Percentiles rank a stretch among this genome's conserved stretches.
phyloP scores from a whole-genome alignment of 1,140 invertebrate species.

The Bombyx mandarina region DNA sequence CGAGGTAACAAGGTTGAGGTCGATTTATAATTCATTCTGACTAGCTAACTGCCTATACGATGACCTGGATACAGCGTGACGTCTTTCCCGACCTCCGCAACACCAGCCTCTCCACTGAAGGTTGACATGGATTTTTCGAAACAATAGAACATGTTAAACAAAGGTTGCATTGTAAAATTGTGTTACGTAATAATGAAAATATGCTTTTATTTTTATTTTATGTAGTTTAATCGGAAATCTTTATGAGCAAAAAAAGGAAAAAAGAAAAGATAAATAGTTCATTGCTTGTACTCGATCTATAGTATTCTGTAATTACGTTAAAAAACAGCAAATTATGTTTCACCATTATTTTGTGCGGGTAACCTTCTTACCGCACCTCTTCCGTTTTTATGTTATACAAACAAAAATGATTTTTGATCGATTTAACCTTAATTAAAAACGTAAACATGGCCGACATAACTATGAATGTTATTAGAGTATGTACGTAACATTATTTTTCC shows the following conservation, averaged over 20 bases:
- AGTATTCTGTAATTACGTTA: no score
- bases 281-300: no score
- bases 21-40: neutral
- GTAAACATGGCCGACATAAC: no score
- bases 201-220: neutral
- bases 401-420: no score
- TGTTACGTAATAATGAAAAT: neutral
- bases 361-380: no score
- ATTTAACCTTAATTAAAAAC: no score
- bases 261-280: neutral
- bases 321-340: no score
- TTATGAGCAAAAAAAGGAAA: neutral
- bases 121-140: constrained; percentile 19
- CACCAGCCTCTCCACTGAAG: constrained; percentile 9
- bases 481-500: no score
- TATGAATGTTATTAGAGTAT: no score
- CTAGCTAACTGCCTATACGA: neutral
- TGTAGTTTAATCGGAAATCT: neutral
- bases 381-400: no score
- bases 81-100: constrained; percentile 23
- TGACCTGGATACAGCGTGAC: constrained; percentile 25
- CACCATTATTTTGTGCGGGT: no score
- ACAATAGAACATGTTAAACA: constrained; percentile 5
- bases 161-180: neutral
- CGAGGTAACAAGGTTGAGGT: no score